Percentiles rank a stretch among this genome's conserved stretches.
These are phyloP conservation scores for Leucoptera coffeella DNA, from an alignment of 2,888 invertebrate genomes.

Conservation along the genomic window DNA sequence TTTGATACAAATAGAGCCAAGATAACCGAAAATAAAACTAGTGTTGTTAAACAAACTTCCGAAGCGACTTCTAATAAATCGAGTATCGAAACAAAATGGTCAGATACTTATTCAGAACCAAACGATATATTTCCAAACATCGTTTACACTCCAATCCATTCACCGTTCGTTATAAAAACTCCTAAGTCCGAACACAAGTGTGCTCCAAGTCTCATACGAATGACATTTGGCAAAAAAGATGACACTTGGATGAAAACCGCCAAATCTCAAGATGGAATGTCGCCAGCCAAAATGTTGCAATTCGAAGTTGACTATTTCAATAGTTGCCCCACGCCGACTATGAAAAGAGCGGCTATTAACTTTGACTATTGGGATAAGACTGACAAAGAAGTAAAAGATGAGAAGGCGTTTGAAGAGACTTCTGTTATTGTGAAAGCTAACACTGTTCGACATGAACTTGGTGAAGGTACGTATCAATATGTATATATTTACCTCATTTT, in stretches of 20 bases:
- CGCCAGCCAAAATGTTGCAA: slow-evolving; percentile 41
- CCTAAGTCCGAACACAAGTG: no score
- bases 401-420: slow-evolving; percentile 17
- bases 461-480: slow-evolving; percentile 26
- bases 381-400: slow-evolving; percentile 7
- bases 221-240: slow-evolving; percentile 21
- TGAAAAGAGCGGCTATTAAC: slow-evolving; percentile 36
- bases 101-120: no score
- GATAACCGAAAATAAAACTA: no score
- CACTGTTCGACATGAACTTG: slow-evolving; percentile 40
- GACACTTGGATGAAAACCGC: slow-evolving; percentile 34
- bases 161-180: no score
- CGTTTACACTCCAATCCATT: no score
- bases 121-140: no score
- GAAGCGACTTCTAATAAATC: no score
- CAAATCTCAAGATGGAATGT: slow-evolving; percentile 30
- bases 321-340: slow-evolving; percentile 36
- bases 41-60: no score
- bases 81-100: no score
- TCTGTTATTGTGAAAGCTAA: slow-evolving; percentile 28
- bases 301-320: slow-evolving; percentile 24
- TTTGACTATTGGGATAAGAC: slow-evolving; percentile 27
- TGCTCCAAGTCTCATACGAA: slow-evolving; percentile 22
- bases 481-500: neutral
- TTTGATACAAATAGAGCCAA: no score